Conservation (phyloP, 2,888 invertebrate species). For the Cordilura impudica region DNA sequence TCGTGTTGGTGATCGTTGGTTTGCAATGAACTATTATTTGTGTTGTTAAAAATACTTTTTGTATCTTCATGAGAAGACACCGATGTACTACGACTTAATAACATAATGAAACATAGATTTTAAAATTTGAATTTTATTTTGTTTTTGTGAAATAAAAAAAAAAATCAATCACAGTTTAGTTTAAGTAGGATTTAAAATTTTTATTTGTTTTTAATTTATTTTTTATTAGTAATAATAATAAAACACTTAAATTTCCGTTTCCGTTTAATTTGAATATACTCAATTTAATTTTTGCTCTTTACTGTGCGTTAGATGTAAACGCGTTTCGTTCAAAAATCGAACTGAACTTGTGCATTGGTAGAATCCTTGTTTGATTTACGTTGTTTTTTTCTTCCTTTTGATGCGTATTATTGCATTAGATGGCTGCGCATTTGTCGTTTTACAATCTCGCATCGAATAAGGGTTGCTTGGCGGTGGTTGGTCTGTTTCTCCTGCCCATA, state of each 20-base stretch:
- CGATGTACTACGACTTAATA: conserved; percentile 70
- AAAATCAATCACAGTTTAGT: conserved; percentile 16
- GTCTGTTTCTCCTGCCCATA: conserved; percentile 75
- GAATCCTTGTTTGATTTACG: background rate
- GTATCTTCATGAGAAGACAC: conserved; percentile 68
- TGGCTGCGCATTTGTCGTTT: conserved; percentile 50
- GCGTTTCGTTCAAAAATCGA: conserved; percentile 57
- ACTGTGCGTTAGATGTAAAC: conserved; percentile 48
- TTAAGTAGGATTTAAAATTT: background rate
- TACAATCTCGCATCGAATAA: conserved; percentile 61
- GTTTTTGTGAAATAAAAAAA: no score
- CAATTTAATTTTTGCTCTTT: background rate
- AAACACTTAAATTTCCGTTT: conserved; percentile 16
- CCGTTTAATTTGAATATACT: conserved; percentile 9
- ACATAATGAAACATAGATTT: conserved; percentile 67
- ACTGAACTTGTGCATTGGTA: conserved; percentile 55
- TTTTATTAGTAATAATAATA: background rate
- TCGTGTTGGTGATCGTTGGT: conserved; percentile 54
- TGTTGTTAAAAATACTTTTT: conserved; percentile 35
- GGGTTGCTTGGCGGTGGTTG: conserved; percentile 76
- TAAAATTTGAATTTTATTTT: conserved; percentile 3
- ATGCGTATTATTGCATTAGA: conserved; percentile 52
- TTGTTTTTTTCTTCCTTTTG: background rate
- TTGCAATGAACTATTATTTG: conserved; percentile 36
- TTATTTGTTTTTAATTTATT: conserved; percentile 10